Conservation (phyloP, 2,888 invertebrate species). For the Caenorhabditis wallacei region DNA sequence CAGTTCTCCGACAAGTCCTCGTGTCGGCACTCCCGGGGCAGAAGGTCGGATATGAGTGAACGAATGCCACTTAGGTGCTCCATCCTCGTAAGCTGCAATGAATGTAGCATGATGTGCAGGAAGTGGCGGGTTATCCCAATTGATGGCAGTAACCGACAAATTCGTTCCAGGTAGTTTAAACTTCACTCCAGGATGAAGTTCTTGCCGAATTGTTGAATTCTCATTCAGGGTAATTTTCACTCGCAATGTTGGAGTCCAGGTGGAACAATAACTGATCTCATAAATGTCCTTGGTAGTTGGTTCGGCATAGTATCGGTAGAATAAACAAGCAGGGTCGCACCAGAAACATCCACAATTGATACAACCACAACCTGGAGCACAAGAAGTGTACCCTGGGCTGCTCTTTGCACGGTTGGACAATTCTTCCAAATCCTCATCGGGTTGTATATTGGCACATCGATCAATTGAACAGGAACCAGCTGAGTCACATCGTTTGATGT, state of each 20-base stretch:
- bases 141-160: constrained; percentile 7
- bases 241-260: constrained; percentile 20
- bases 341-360: constrained; percentile 30
- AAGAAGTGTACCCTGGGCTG: constrained; percentile 40
- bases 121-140: neutral
- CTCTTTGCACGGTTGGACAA: constrained; percentile 12
- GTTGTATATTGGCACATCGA: constrained; percentile 1
- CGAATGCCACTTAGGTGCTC: neutral
- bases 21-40: constrained; percentile 1
- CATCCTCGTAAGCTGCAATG: neutral
- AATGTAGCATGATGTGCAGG: constrained; percentile 13
- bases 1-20: constrained; percentile 5
- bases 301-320: constrained; percentile 44
- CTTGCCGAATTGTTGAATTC: neutral
- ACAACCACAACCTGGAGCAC: constrained; percentile 37
- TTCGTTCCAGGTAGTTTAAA: constrained; percentile 15
- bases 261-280: constrained; percentile 24
- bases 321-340: constrained; percentile 42
- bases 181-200: neutral
- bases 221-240: neutral
- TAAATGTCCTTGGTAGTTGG: constrained; percentile 30
- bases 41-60: neutral
- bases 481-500: constrained; percentile 12
- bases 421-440: constrained; percentile 28
- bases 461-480: constrained; percentile 29